These are phyloP conservation scores for Nothoprocta perdicaria DNA, from an alignment of 2,113 vertebrate genomes.

Conservation along the genomic window DNA sequence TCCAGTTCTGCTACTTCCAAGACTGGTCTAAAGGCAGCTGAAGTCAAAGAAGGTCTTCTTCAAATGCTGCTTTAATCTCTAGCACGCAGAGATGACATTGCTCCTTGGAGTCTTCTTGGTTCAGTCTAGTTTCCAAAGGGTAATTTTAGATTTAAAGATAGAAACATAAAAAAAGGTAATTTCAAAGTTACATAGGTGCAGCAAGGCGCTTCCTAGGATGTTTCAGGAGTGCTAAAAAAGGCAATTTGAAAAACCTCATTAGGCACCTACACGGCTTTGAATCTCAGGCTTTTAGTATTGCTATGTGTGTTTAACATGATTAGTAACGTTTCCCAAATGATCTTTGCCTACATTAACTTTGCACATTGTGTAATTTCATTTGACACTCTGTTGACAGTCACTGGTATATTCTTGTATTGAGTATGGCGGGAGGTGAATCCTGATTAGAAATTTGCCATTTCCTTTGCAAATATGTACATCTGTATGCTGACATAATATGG, in stretches of 20 bases:
- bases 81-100: background rate
- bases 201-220: background rate
- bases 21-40: background rate
- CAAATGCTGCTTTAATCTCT: background rate
- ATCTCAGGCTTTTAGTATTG: background rate
- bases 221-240: background rate
- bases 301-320: background rate
- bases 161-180: fast-evolving
- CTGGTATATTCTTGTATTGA: background rate
- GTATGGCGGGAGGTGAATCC: background rate
- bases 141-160: background rate
- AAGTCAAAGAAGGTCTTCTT: background rate
- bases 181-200: background rate
- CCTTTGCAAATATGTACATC: background rate
- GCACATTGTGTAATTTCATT: background rate
- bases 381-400: background rate
- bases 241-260: background rate
- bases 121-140: background rate
- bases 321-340: background rate
- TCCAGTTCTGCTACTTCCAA: background rate
- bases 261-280: background rate
- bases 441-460: background rate
- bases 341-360: background rate
- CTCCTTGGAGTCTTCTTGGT: background rate
- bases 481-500: background rate